Percentiles rank a stretch among this genome's conserved stretches.
These are phyloP conservation scores for Hirtodrosophila histrioides DNA, from an alignment of 2,888 invertebrate species.

Conservation along the genomic window DNA sequence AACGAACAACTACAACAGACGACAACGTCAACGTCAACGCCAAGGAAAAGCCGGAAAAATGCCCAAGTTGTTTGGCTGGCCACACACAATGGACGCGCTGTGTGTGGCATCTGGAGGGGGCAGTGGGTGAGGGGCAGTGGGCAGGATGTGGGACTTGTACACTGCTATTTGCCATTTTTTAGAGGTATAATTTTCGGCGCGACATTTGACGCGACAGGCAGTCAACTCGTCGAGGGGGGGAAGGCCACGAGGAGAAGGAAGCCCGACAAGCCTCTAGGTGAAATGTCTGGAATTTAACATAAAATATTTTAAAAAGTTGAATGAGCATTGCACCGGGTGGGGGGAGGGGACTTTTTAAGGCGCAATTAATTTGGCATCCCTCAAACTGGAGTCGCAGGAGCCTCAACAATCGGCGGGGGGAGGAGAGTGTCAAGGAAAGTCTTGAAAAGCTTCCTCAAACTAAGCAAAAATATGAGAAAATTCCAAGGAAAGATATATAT, in stretches of 20 bases:
- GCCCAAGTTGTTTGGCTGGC: constrained; percentile 72
- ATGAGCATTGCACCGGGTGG: neutral
- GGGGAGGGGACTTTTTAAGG: constrained; percentile 1
- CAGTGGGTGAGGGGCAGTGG: neutral
- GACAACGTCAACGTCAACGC: constrained; percentile 70
- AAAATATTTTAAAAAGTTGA: constrained; percentile 40
- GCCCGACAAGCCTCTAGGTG: constrained; percentile 6
- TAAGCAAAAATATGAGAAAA: too few relatives aligned
- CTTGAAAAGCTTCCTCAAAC: too few relatives aligned
- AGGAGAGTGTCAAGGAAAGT: too few relatives aligned
- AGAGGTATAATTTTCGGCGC: constrained; percentile 82
- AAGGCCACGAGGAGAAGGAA: constrained; percentile 3
- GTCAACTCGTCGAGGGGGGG: neutral
- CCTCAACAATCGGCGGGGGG: too few relatives aligned
- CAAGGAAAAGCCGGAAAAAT: constrained; percentile 77
- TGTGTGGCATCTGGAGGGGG: neutral
- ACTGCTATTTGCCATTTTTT: constrained; percentile 60
- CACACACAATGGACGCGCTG: constrained; percentile 40
- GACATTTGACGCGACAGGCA: constrained; percentile 81
- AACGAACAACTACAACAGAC: constrained; percentile 16
- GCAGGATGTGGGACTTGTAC: constrained; percentile 46
- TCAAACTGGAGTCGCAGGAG: neutral
- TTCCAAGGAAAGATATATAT: too few relatives aligned
- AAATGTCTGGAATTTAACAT: constrained; percentile 54
- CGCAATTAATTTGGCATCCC: constrained; percentile 41